Percentiles rank a stretch among this genome's conserved stretches.
phyloP scores from a whole-genome alignment of 1,140 invertebrate genomes.

The Scaptodrosophila lebanonensis region DNA sequence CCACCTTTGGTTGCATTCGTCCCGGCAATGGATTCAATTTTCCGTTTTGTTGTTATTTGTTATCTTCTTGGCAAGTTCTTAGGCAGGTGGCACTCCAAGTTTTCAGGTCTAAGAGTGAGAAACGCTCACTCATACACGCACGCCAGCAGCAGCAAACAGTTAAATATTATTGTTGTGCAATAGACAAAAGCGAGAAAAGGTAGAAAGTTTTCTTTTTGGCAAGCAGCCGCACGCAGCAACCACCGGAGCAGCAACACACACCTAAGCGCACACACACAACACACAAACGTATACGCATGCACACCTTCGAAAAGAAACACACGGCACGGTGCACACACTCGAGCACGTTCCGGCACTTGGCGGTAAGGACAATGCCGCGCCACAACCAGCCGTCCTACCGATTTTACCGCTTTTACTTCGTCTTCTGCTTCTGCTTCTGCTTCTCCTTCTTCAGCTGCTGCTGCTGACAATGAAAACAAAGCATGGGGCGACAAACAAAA shows the following conservation, averaged over 20 bases:
- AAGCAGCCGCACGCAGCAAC: too few species aligned
- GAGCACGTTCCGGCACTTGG: slow-evolving; percentile 61
- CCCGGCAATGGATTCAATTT: slow-evolving; percentile 55
- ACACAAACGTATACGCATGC: slow-evolving; percentile 16
- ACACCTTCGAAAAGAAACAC: slow-evolving; percentile 17
- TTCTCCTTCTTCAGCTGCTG: slow-evolving; percentile 31
- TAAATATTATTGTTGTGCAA: slow-evolving; percentile 13
- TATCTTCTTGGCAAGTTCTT: slow-evolving; percentile 52
- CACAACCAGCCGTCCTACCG: too few species aligned
- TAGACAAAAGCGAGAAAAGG: background rate
- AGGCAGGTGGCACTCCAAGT: slow-evolving; percentile 40
- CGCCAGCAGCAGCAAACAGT: slow-evolving; percentile 6
- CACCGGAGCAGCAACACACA: slow-evolving; percentile 31
- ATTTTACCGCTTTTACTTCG: slow-evolving; percentile 19
- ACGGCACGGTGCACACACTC: slow-evolving; percentile 47
- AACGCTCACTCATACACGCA: too few species aligned
- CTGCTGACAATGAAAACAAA: slow-evolving; percentile 14
- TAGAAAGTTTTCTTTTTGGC: slow-evolving; percentile 55
- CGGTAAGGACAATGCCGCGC: too few species aligned
- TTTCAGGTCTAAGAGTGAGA: too few species aligned
- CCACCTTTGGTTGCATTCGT: too few species aligned
- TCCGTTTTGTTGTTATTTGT: slow-evolving; percentile 38
- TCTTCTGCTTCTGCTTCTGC: slow-evolving; percentile 22
- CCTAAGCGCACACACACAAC: slow-evolving; percentile 14
- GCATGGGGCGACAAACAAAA: slow-evolving; percentile 1